A percentile compares a stretch with the other conserved stretches of the same genome.
Conservation (phyloP, 1,140 invertebrate genomes). For the Zaprionus kolodkinae region DNA sequence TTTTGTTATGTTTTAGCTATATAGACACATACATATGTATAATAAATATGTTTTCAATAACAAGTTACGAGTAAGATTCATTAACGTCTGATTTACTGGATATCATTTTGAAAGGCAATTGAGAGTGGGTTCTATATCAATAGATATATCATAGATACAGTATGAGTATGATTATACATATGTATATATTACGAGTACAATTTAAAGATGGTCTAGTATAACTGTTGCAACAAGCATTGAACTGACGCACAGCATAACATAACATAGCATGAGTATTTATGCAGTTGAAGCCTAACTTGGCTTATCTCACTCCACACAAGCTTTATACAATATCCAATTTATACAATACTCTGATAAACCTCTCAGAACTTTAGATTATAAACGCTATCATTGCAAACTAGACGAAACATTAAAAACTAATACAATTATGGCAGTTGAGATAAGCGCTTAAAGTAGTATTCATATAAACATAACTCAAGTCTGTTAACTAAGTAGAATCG, state of each 20-base stretch:
- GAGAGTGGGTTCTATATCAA: constrained; percentile 60
- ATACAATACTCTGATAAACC: constrained; percentile 16
- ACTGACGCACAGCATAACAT: constrained; percentile 69
- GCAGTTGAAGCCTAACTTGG: constrained; percentile 17
- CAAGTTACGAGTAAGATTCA: constrained; percentile 64
- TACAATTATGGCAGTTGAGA: constrained; percentile 73
- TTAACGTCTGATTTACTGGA: constrained; percentile 28
- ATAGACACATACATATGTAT: constrained; percentile 62
- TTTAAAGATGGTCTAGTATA: constrained; percentile 42
- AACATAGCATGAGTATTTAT: constrained; percentile 44
- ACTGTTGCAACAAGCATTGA: constrained; percentile 61
- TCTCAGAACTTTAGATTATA: constrained; percentile 3
- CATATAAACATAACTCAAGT: constrained; percentile 33
- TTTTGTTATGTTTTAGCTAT: constrained; percentile 21
- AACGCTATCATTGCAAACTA: constrained; percentile 53
- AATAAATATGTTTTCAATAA: constrained; percentile 61
- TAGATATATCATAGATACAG: constrained; percentile 25
- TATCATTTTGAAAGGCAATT: constrained; percentile 75
- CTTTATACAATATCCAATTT: constrained; percentile 39
- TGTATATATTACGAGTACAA: constrained; percentile 18
- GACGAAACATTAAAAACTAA: constrained; percentile 59
- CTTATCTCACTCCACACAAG: constrained; percentile 5
- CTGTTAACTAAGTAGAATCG: constrained; percentile 18
- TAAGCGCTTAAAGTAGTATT: constrained; percentile 70
- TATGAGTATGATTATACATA: not conserved